Conservation (phyloP, 1,140 invertebrate genomes). For the Gryon sp. region DNA sequence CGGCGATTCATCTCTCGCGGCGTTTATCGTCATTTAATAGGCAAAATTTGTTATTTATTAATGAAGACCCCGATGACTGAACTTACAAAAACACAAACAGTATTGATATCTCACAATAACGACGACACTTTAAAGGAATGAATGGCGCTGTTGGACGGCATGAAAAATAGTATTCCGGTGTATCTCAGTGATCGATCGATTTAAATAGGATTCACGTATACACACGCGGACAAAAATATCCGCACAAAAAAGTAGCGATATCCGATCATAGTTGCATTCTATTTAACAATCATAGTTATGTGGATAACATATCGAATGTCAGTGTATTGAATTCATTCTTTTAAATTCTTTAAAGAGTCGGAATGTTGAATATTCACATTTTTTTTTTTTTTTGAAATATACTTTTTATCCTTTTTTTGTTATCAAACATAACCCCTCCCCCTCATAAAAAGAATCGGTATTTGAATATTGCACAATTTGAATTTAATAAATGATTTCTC, state of each 20-base stretch:
- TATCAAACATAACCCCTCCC: no score
- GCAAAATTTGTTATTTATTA: constrained; percentile 18
- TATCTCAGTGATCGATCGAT: constrained; percentile 37
- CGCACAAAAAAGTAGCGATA: no score
- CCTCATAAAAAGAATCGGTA: no score
- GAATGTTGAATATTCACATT: constrained; percentile 4
- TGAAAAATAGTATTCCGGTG: constrained; percentile 46
- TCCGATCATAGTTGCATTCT: constrained; percentile 22
- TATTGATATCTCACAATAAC: constrained; percentile 31
- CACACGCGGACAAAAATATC: no score
- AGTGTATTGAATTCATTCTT: constrained; percentile 31
- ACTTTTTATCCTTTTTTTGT: no score
- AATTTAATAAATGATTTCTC: constrained; percentile 27
- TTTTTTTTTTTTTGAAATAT: constrained; percentile 8
- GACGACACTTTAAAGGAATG: constrained; percentile 38
- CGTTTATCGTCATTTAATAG: constrained; percentile 9
- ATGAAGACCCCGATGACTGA: not conserved
- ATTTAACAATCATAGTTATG: constrained; percentile 49
- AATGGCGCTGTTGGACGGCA: constrained; percentile 38
- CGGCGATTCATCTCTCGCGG: not conserved
- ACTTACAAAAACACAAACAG: constrained; percentile 14
- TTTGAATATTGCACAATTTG: constrained; percentile 24
- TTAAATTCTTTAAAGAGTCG: constrained; percentile 28
- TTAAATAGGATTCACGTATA: constrained; percentile 34
- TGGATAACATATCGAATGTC: constrained; percentile 18